These are phyloP conservation scores for Megalonaias nervosa DNA, from an alignment of 1,140 invertebrate genomes.

Conservation along the genomic window DNA sequence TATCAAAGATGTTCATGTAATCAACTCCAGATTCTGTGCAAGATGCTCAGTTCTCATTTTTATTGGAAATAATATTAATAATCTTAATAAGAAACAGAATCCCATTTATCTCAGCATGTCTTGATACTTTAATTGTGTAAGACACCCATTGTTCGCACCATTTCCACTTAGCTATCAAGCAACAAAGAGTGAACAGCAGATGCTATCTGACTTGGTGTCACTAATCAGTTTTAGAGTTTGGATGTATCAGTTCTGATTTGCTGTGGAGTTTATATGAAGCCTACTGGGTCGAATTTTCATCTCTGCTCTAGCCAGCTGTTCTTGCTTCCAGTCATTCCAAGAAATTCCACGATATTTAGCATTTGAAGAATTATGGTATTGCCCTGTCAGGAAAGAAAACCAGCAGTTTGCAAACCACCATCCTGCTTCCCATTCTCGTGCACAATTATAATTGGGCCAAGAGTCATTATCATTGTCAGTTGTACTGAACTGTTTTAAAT, in stretches of 20 bases:
- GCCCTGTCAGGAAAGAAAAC: slow-evolving; percentile 92
- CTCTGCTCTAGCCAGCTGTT: slow-evolving; percentile 86
- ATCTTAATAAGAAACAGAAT: too few species aligned
- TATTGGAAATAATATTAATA: too few species aligned
- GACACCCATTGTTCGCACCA: too few species aligned
- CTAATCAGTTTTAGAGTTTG: too few species aligned
- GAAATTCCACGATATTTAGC: slow-evolving; percentile 88
- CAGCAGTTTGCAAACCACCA: slow-evolving; percentile 84
- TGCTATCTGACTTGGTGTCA: too few species aligned
- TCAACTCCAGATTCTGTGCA: too few species aligned
- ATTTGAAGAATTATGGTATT: slow-evolving; percentile 82
- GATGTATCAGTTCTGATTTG: not conserved
- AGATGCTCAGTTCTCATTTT: too few species aligned
- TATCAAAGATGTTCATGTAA: too few species aligned
- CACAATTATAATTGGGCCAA: slow-evolving; percentile 80
- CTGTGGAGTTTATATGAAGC: slow-evolving; percentile 17
- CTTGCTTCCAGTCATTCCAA: slow-evolving; percentile 86
- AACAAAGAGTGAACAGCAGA: too few species aligned
- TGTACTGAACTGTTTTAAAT: slow-evolving; percentile 81
- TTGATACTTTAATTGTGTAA: too few species aligned
- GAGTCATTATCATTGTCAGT: slow-evolving; percentile 82
- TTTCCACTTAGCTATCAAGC: too few species aligned
- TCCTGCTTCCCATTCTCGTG: slow-evolving; percentile 73
- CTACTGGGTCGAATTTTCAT: slow-evolving; percentile 81
- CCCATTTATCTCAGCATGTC: too few species aligned